phyloP scores from a whole-genome alignment of 2,797 vertebrate species.

The Setipinna tenuifilis region DNA sequence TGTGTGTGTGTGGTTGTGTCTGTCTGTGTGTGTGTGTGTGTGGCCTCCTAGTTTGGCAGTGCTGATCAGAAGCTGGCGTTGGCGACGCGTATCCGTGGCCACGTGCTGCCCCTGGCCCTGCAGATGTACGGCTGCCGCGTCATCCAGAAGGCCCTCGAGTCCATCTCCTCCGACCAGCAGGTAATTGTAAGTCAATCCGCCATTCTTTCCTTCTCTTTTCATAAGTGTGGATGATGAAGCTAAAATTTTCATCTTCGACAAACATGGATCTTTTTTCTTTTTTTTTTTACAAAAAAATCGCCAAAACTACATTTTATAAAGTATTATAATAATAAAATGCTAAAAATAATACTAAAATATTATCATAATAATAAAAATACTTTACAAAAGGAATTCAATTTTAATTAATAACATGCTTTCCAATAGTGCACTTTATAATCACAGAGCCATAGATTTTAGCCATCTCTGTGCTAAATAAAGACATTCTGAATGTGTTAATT shows the following conservation, averaged over 20 bases:
- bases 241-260: background rate
- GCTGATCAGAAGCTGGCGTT: conserved; percentile 94
- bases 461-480: no score
- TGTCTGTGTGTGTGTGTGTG: conserved; percentile 21
- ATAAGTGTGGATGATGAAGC: background rate
- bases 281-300: background rate
- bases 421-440: no score
- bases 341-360: no score
- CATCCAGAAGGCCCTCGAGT: conserved; percentile 96
- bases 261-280: no score
- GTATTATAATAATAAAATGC: no score
- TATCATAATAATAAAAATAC: no score
- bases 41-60: conserved; percentile 87
- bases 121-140: conserved; percentile 98
- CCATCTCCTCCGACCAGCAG: conserved; percentile 98
- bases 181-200: conserved; percentile 90
- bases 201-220: conserved; percentile 39
- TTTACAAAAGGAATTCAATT: no score
- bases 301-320: no score
- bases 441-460: no score
- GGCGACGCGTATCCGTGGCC: conserved; percentile 93
- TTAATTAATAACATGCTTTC: no score
- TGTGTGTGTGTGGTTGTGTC: background rate
- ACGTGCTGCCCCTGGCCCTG: conserved; percentile 91
- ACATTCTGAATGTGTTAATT: no score